Conservation (phyloP, 1,140 invertebrate species). For the Gonatopus flavifemur region DNA sequence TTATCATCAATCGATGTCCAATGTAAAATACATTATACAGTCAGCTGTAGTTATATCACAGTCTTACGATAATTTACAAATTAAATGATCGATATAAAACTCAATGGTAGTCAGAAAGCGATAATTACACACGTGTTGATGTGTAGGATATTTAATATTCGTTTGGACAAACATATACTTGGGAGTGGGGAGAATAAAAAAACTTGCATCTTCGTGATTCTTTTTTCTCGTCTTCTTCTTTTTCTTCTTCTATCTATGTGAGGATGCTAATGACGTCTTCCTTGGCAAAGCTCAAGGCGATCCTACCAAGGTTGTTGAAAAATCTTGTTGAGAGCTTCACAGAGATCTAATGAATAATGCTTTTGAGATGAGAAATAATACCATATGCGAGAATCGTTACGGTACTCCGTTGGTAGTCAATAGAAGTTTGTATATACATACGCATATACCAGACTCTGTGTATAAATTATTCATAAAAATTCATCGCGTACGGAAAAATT, state of each 20-base stretch:
- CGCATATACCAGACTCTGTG: too few species aligned
- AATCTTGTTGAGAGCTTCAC: conserved; percentile 15
- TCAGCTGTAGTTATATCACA: conserved; percentile 43
- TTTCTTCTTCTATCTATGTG: not conserved
- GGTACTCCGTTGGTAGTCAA: too few species aligned
- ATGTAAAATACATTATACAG: conserved; percentile 43
- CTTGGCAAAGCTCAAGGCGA: conserved; percentile 10
- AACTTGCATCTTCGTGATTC: too few species aligned
- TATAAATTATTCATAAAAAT: too few species aligned
- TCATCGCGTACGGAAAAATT: too few species aligned
- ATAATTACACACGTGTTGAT: conserved; percentile 19
- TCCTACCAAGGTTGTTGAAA: conserved; percentile 5
- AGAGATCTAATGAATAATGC: conserved; percentile 6
- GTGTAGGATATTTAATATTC: too few species aligned
- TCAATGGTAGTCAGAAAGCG: conserved; percentile 19
- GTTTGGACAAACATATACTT: too few species aligned
- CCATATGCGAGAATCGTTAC: conserved; percentile 6
- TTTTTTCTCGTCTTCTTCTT: too few species aligned
- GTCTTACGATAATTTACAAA: conserved; percentile 41
- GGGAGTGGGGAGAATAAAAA: too few species aligned
- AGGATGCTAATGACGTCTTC: conserved; percentile 14
- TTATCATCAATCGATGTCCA: conserved; percentile 21
- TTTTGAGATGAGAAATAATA: conserved; percentile 1
- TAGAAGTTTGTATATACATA: too few species aligned
- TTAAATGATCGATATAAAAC: conserved; percentile 33